phyloP scores from a whole-genome alignment of 1,140 invertebrate genomes.

The Drosophila azteca region DNA sequence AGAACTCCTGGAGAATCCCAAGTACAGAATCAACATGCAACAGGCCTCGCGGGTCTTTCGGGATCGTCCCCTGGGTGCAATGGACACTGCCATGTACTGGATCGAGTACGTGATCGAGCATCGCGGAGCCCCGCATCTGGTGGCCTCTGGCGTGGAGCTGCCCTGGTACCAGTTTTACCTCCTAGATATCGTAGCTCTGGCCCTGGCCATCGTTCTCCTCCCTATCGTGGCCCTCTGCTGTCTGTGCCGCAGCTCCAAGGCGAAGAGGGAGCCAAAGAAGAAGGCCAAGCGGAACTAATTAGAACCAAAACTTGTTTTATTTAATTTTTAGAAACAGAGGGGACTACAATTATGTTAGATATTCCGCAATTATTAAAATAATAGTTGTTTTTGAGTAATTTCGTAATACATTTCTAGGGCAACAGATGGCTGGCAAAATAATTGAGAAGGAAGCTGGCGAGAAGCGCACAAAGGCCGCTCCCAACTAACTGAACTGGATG shows the following conservation, averaged over 20 bases:
- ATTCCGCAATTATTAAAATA: conserved; percentile 4
- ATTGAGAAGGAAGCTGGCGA: conserved; percentile 72
- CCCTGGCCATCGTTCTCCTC: conserved; percentile 24
- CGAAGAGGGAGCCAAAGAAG: not conserved
- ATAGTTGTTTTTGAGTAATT: conserved; percentile 37
- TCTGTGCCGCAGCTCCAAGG: conserved; percentile 19
- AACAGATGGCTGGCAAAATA: conserved; percentile 66
- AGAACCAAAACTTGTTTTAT: conserved; percentile 38
- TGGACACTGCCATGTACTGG: conserved; percentile 87
- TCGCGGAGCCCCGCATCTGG: conserved; percentile 85
- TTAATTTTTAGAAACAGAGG: conserved; percentile 37
- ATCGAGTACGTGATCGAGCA: conserved; percentile 87
- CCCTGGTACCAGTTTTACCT: conserved; percentile 86
- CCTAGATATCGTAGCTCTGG: conserved; percentile 85
- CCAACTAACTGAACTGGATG: conserved; percentile 64
- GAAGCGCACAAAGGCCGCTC: conserved; percentile 65
- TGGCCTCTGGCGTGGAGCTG: conserved; percentile 85
- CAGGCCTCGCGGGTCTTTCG: conserved; percentile 84
- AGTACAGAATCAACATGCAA: conserved; percentile 81
- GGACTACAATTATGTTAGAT: conserved; percentile 42
- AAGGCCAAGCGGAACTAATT: conserved; percentile 53
- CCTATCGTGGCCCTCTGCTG: conserved; percentile 29
- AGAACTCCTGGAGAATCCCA: conserved; percentile 84
- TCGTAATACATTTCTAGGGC: conserved; percentile 55
- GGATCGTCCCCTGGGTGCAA: conserved; percentile 84